Base-by-base conservation (phyloP, 2,797 vertebrate genomes). In the Malurus leucopterus region DNA sequence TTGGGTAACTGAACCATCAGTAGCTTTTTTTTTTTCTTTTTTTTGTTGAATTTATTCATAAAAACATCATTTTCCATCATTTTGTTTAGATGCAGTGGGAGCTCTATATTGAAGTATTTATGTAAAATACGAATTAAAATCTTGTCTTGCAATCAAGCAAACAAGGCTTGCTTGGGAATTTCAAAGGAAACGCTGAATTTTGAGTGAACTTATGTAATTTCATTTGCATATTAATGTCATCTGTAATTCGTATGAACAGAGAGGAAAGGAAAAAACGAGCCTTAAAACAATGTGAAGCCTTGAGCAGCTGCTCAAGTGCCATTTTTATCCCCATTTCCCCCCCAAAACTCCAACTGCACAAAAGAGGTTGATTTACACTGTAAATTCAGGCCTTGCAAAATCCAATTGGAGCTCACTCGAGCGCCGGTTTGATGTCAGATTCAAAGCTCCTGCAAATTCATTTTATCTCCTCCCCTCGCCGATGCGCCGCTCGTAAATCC, bases 391-490 rank as follows among this genome's bases (percentile, higher is more conserved):
- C 97, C 70, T 92, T 96, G 89, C 91, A 72, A 91, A 96, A 97
- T 96, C 96, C 95, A 96, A 95, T 97, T 96, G 97, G 96, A 96
- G 94, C 96, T 97, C 93, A 94, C 97, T 97, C 71, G 91, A 97
- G 95, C 93, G 2, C 88, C 69, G 95, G 96, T 98, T 98, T 98
- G 98, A 99, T 98, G 98, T 98, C 75, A 92, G 97, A 98, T 98
- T 99, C 98, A 99, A 99, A 99, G 99, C 93, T 93, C 73, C 97
- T 97, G 98, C 98, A 98, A 97, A 98, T 98, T 96, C 95, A 97
- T 97, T 98, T 98, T 97, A 98, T 99, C 98, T 98, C 93, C 97
- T 95, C 64, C 98, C 94, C 98, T 98, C 97, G 97, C 98, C 95
- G 95, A 97, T 97, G 97, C 97, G 97, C 97, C 93, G 96, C 98